Base-by-base conservation (phyloP, 1,140 invertebrate genomes). In the Heterodera carotae region DNA sequence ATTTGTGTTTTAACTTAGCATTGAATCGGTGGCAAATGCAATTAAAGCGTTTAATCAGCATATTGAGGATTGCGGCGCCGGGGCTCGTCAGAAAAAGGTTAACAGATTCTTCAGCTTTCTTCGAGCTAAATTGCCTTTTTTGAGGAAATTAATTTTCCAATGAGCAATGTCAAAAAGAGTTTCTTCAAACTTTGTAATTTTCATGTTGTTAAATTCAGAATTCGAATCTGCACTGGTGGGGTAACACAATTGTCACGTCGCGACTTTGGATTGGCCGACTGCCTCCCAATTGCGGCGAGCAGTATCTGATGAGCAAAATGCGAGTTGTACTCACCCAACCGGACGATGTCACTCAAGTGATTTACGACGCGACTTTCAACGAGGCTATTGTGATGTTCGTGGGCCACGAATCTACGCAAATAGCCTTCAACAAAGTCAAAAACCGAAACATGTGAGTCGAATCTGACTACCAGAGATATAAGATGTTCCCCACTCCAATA, bases 191-290 rank as follows among this genome's bases (percentile, higher is more conserved):
- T 43, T 43, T 43, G n/a, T n/a, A n/a, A n/a, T 43, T 43, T 12
- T 43, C 12, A 8, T 8, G 6, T 43, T 43, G 6, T 75, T 75
- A 8, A 31, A 75, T 75, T 69, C 29, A 64, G 53, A 27, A 31
- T 75, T 75, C 69, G 10, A 75, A 31, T 60, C 72, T 29, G 0
- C 62, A 66, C 1, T 66, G 59, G 43, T 76, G 75, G 75, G 75
- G 75, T 0, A 76, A 76, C 68, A 75, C 75, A 4, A 76, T 76
- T 39, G 71, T 68, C 36, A 76, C 68, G 7, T 75, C 71, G 18
- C 71, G 76, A 75, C 69, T 76, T 39, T 76, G 75, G 75, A 76
- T 76, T 76, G 75, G 75, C 25, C 68, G 68, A 1, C n/a, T 76
- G 75, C 75, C 75, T 0, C 56, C 56, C 22, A 75, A 68, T 12